Percentiles rank a stretch among this genome's conserved stretches.
Conservation (phyloP, 1,140 invertebrate genomes). For the Euwallacea fornicatus region DNA sequence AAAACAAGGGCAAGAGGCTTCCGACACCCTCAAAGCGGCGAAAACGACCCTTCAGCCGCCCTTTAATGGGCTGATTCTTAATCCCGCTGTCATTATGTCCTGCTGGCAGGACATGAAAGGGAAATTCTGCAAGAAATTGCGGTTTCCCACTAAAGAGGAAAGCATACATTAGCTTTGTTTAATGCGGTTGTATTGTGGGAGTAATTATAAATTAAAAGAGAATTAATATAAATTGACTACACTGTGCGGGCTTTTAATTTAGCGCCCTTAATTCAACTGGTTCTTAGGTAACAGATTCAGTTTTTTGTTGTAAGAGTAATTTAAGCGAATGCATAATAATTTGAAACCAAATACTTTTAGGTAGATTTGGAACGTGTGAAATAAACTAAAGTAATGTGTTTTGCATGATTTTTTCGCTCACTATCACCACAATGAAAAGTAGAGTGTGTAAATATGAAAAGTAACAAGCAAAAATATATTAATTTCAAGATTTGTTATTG, state of each 20-base stretch:
- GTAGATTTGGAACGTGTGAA: conserved; percentile 1
- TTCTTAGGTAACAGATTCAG: not conserved
- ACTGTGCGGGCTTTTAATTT: not conserved
- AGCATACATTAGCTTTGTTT: conserved; percentile 26
- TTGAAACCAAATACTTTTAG: not conserved
- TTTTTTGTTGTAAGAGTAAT: not conserved
- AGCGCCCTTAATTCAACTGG: not conserved
- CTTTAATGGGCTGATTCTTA: conserved; percentile 46
- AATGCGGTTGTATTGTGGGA: not conserved
- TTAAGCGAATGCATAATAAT: not conserved
- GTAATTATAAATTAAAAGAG: too few relatives aligned
- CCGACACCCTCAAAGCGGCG: conserved; percentile 37
- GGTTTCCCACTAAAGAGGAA: conserved; percentile 19
- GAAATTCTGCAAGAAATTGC: conserved; percentile 35
- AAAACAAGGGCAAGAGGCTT: conserved; percentile 41
- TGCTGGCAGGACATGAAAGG: conserved; percentile 41
- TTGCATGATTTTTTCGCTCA: too few relatives aligned
- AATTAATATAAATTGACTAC: too few relatives aligned
- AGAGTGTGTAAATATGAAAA: too few relatives aligned
- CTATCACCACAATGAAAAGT: too few relatives aligned
- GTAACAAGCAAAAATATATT: too few relatives aligned
- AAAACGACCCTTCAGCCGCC: conserved; percentile 35
- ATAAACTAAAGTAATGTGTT: not conserved
- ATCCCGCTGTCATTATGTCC: conserved; percentile 42
- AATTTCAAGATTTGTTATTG: too few relatives aligned